A percentile compares a stretch with the other conserved stretches of the same genome.
Evolutionary conservation across 1,140 invertebrate species (phyloP).

Genomic region (Drosophila asahinai): DNA sequence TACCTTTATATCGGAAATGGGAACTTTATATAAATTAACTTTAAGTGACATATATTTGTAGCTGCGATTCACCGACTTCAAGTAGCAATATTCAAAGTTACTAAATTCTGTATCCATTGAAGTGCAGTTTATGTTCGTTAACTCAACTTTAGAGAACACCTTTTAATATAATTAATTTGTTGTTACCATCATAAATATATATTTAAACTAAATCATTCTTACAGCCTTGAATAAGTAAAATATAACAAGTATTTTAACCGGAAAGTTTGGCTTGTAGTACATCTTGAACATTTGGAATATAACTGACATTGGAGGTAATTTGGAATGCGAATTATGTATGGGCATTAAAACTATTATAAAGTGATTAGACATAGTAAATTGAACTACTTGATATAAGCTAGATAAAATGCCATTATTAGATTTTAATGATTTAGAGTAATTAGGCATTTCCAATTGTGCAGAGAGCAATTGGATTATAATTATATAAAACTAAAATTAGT

Average conservation of each 20-base stretch:
- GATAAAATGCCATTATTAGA: background rate
- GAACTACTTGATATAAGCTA: background rate
- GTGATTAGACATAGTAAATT: background rate
- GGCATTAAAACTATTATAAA: background rate
- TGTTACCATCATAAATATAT: too few relatives aligned
- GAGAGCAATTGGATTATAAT: too few relatives aligned
- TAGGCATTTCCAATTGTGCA: too few relatives aligned
- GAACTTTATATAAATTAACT: background rate
- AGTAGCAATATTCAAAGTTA: slow-evolving; percentile 6
- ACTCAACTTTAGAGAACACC: background rate
- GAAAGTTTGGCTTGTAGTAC: background rate
- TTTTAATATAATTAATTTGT: background rate
- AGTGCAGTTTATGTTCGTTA: slow-evolving; percentile 2
- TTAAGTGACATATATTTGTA: background rate
- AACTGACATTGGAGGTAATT: background rate
- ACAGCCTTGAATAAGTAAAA: background rate
- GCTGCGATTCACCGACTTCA: slow-evolving; percentile 7
- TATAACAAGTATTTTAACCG: background rate
- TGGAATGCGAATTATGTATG: background rate
- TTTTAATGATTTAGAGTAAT: background rate
- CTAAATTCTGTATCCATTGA: background rate
- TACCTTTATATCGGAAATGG: background rate
- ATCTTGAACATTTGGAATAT: background rate
- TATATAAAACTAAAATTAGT: too few relatives aligned
- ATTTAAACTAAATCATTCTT: background rate